Percentiles rank a stretch among this genome's conserved stretches.
These are phyloP conservation scores for Vulpes vulpes DNA, from an alignment of 2,113 vertebrate genomes.

Conservation along the genomic window DNA sequence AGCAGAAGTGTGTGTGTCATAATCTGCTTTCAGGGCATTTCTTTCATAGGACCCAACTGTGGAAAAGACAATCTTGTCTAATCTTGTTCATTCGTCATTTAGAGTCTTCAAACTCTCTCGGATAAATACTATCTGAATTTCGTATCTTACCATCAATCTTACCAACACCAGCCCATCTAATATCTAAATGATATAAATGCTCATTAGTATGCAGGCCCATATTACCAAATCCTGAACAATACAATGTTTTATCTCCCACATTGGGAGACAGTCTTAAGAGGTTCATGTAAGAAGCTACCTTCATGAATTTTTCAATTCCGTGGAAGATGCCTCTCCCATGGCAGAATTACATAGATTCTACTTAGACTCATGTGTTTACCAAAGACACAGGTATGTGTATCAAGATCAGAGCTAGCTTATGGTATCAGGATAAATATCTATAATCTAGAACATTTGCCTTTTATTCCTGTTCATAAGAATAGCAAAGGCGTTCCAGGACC, in stretches of 20 bases:
- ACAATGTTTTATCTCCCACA: conserved; percentile 94
- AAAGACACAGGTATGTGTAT: conserved; percentile 93
- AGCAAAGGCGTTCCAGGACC: conserved; percentile 94
- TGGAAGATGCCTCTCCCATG: conserved; percentile 94
- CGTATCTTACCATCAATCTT: conserved; percentile 93
- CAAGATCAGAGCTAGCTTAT: conserved; percentile 94
- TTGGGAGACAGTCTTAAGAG: conserved; percentile 93
- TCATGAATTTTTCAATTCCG: conserved; percentile 96
- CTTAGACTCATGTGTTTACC: conserved; percentile 95
- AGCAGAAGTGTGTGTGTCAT: conserved; percentile 93
- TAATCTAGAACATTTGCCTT: conserved; percentile 97
- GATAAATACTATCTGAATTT: conserved; percentile 94
- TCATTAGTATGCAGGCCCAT: conserved; percentile 89
- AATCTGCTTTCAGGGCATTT: conserved; percentile 92
- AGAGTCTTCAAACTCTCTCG: conserved; percentile 95
- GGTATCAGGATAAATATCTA: conserved; percentile 95
- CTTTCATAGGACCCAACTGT: conserved; percentile 92
- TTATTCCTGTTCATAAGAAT: conserved; percentile 96
- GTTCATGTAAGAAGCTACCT: conserved; percentile 95
- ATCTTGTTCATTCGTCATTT: conserved; percentile 90
- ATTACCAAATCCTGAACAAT: conserved; percentile 91
- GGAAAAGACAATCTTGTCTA: conserved; percentile 93
- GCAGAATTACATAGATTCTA: conserved; percentile 94
- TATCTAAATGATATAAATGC: conserved; percentile 94
- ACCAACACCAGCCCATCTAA: conserved; percentile 92